A percentile compares a stretch with the other conserved stretches of the same genome.
Conservation (phyloP, 1,140 invertebrate genomes). For the Schlechtendalia chinensis region DNA sequence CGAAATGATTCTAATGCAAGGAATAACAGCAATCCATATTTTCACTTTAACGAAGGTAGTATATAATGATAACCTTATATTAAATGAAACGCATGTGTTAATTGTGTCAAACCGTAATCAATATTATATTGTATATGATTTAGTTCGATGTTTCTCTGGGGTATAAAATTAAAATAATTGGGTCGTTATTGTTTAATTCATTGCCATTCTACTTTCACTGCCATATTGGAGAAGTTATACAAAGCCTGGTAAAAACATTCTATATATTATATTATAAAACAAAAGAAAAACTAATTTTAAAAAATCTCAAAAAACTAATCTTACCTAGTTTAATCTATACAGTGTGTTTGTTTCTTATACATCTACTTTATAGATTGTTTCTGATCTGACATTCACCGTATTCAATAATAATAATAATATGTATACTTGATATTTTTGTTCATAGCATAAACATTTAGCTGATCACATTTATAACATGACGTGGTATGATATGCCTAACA, state of each 20-base stretch:
- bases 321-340: too few species aligned
- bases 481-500: too few species aligned
- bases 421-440: too few species aligned
- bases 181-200: not conserved
- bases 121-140: not conserved
- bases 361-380: too few species aligned
- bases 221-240: constrained; percentile 4
- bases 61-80: not conserved
- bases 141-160: not conserved
- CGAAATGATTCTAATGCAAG: constrained; percentile 1
- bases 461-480: too few species aligned
- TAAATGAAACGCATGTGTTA: not conserved
- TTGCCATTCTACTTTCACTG: not conserved
- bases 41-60: constrained; percentile 13
- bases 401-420: too few species aligned
- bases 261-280: not conserved
- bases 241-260: not conserved
- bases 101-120: not conserved
- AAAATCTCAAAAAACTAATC: too few species aligned
- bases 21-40: not conserved
- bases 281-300: not conserved
- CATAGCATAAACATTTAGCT: too few species aligned
- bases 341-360: too few species aligned
- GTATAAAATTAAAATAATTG: constrained; percentile 4
- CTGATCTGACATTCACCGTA: too few species aligned